Evolutionary conservation across 2,888 invertebrate species (phyloP).

Genomic region (Epirrhoe alternata): DNA sequence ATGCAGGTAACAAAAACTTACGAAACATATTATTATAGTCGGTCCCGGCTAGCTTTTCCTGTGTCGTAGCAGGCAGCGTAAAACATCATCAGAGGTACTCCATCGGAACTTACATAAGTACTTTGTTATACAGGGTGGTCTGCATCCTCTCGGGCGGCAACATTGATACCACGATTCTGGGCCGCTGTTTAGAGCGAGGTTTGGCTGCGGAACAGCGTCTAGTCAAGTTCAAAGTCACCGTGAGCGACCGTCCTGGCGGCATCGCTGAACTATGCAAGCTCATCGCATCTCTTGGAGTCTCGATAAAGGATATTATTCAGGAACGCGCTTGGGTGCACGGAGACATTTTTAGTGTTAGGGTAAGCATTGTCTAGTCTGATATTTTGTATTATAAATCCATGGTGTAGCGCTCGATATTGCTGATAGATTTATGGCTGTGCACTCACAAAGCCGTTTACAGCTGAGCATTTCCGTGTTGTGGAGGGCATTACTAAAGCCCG

Average conservation of each 20-base stretch:
- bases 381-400: no score
- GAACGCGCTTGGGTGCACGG: slow-evolving; percentile 97
- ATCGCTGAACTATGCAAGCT: slow-evolving; percentile 93
- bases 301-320: slow-evolving; percentile 98
- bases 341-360: slow-evolving; percentile 90
- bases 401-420: no score
- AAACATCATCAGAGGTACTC: no score
- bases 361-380: slow-evolving; percentile 43
- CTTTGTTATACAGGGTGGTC: slow-evolving; percentile 88
- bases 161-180: slow-evolving; percentile 96
- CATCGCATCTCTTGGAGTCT: slow-evolving; percentile 91
- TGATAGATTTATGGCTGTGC: no score
- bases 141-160: slow-evolving; percentile 94
- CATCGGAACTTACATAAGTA: no score
- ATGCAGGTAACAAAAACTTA: no score
- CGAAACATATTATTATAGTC: no score
- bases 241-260: slow-evolving; percentile 94
- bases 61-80: not conserved
- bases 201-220: slow-evolving; percentile 94
- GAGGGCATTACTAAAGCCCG: no score
- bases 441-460: no score
- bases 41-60: no score
- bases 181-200: slow-evolving; percentile 94
- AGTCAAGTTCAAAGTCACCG: slow-evolving; percentile 85
- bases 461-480: no score